Percentiles rank a stretch among this genome's conserved stretches.
Evolutionary conservation across 2,113 vertebrate species (phyloP).

Genomic region (Aplodontia rufa): DNA sequence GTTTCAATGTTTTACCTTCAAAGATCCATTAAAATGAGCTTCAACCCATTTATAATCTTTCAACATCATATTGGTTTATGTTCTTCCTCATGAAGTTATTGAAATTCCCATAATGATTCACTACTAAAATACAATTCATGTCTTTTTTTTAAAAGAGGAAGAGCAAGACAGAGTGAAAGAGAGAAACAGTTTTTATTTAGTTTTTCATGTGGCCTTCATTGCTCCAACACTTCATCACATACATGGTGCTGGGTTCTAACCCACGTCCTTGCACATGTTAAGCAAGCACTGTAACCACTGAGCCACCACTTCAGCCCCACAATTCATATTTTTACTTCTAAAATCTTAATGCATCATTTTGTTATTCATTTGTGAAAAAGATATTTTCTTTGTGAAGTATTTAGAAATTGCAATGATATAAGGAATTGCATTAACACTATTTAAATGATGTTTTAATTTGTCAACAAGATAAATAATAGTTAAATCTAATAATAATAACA

Average conservation of each 20-base stretch:
- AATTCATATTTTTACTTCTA: not conserved
- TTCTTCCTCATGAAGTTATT: slow-evolving; percentile 8
- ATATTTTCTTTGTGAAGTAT: slow-evolving; percentile 7
- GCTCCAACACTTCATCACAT: too few relatives aligned
- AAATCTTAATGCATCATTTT: not conserved
- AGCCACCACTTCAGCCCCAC: too few relatives aligned
- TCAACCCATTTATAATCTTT: slow-evolving; percentile 39
- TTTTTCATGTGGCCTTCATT: too few relatives aligned
- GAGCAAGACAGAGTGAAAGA: too few relatives aligned
- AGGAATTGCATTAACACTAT: not conserved
- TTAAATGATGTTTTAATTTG: not conserved
- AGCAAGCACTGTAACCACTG: too few relatives aligned
- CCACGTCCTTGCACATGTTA: too few relatives aligned
- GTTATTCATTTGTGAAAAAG: slow-evolving; percentile 10
- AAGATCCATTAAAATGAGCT: slow-evolving; percentile 56
- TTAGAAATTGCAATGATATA: not conserved
- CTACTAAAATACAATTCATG: not conserved
- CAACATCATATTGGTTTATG: slow-evolving; percentile 28
- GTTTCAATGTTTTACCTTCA: slow-evolving; percentile 65
- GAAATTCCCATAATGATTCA: slow-evolving; percentile 7
- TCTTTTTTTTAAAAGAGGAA: too few relatives aligned
- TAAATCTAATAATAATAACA: not conserved
- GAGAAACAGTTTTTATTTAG: too few relatives aligned
- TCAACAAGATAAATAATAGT: not conserved
- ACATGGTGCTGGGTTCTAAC: too few relatives aligned